These are phyloP conservation scores for Halisarca cf. caerulea DNA, from an alignment of 37 sponge, comb jelly and placozoan genomes.

Conservation along the genomic window DNA sequence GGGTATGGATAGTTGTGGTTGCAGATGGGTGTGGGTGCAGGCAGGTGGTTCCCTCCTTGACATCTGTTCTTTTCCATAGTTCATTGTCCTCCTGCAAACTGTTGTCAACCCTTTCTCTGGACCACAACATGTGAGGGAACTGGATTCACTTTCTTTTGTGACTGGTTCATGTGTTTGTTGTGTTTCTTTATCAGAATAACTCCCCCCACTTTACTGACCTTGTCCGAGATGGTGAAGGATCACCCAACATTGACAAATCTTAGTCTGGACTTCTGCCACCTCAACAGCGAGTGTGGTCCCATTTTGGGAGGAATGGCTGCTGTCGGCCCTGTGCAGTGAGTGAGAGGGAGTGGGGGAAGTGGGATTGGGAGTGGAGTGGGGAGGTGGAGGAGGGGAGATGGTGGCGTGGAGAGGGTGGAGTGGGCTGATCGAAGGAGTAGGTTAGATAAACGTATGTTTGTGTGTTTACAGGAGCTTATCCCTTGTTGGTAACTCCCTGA, in stretches of 20 bases:
- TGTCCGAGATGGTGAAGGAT: slow-evolving; percentile 37
- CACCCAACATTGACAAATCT: slow-evolving; percentile 28
- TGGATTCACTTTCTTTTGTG: neutral
- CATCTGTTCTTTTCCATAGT: neutral
- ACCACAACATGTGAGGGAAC: slow-evolving; percentile 43
- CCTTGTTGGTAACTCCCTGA: slow-evolving; percentile 52
- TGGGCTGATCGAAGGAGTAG: no score
- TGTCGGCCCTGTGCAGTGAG: slow-evolving; percentile 43
- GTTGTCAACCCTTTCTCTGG: slow-evolving; percentile 34
- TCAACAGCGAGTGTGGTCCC: slow-evolving; percentile 44
- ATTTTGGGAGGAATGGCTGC: slow-evolving; percentile 43
- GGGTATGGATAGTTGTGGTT: no score
- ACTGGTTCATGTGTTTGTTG: neutral
- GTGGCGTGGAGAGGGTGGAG: no score
- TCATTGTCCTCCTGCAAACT: neutral
- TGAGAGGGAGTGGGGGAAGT: no score
- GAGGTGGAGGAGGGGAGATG: no score
- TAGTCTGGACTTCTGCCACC: slow-evolving; percentile 63
- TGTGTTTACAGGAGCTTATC: slow-evolving; percentile 44
- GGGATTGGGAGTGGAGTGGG: no score
- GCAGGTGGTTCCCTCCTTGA: neutral
- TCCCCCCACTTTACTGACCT: neutral
- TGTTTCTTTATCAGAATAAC: neutral
- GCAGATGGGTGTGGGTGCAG: neutral
- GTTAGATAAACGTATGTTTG: neutral